Conservation (phyloP, 1,140 invertebrate species). For the Drosophila auraria region DNA sequence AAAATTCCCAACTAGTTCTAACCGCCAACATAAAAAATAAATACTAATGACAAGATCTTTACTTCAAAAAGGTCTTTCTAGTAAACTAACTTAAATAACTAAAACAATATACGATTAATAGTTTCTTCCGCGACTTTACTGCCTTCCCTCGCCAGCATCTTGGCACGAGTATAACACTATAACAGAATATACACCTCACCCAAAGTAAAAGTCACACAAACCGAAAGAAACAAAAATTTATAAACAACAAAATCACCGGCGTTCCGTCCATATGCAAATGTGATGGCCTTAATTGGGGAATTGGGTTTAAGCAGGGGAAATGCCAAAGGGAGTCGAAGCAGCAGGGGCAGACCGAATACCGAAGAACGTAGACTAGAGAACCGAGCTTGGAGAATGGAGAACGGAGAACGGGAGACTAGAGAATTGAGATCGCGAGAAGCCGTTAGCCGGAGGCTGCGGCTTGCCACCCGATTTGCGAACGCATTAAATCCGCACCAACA, state of each 20-base stretch:
- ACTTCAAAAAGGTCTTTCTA: no score
- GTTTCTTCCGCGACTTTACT: neutral
- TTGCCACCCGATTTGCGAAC: conserved; percentile 15
- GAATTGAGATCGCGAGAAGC: conserved; percentile 38
- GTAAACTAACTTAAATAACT: neutral
- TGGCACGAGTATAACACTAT: conserved; percentile 29
- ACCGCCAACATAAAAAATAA: no score
- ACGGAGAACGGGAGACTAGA: conserved; percentile 1
- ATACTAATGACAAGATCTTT: no score
- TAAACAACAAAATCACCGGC: conserved; percentile 21
- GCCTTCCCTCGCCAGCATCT: neutral
- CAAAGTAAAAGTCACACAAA: conserved; percentile 68
- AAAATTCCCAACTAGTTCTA: no score
- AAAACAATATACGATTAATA: neutral
- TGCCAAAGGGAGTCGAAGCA: neutral
- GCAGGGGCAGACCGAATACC: neutral
- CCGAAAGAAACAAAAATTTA: conserved; percentile 11
- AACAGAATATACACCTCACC: conserved; percentile 6
- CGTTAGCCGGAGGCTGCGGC: conserved; percentile 35
- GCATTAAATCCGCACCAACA: conserved; percentile 30
- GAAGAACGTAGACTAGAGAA: neutral
- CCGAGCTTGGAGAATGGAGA: neutral
- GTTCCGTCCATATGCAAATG: conserved; percentile 58
- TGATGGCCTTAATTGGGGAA: conserved; percentile 48
- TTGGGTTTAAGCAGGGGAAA: conserved; percentile 31